Percentiles rank a stretch among this genome's conserved stretches.
Evolutionary conservation across 2,888 invertebrate genomes (phyloP).

Genomic region (Glomeris marginata): DNA sequence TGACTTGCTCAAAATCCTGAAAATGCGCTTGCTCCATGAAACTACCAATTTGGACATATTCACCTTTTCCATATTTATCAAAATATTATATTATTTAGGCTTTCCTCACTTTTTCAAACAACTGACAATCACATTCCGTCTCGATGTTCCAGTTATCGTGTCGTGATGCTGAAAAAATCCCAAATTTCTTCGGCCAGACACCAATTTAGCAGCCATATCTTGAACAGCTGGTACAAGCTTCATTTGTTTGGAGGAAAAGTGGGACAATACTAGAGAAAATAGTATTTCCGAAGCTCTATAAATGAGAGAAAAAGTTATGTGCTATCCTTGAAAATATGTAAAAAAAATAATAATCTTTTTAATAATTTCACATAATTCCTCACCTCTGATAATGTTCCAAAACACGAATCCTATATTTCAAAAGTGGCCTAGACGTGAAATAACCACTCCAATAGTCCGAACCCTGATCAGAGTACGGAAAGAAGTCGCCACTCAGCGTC

Average conservation of each 20-base stretch:
- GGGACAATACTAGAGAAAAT: conserved; percentile 30
- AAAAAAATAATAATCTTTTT: no score
- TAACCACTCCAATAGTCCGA: conserved; percentile 97
- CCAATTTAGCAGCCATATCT: conserved; percentile 27
- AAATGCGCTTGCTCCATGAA: neutral
- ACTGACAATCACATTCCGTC: conserved; percentile 77
- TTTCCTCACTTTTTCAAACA: no score
- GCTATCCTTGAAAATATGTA: no score
- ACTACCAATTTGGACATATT: conserved; percentile 37
- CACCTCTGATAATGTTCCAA: conserved; percentile 49
- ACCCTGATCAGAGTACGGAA: conserved; percentile 86
- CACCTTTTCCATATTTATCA: no score
- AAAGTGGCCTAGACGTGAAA: conserved; percentile 83
- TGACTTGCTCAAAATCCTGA: no score
- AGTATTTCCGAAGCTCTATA: conserved; percentile 37
- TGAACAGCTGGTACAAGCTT: conserved; percentile 10
- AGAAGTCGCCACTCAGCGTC: conserved; percentile 80
- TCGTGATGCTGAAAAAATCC: conserved; percentile 95
- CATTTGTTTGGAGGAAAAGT: conserved; percentile 11
- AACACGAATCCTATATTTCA: conserved; percentile 80
- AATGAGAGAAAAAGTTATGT: no score
- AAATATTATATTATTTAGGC: no score
- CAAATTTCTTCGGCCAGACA: conserved; percentile 56
- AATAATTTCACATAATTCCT: no score
- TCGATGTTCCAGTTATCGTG: conserved; percentile 87